Evolutionary conservation across 2,888 invertebrate species (phyloP).

Genomic region (Bugulina stolonifera): DNA sequence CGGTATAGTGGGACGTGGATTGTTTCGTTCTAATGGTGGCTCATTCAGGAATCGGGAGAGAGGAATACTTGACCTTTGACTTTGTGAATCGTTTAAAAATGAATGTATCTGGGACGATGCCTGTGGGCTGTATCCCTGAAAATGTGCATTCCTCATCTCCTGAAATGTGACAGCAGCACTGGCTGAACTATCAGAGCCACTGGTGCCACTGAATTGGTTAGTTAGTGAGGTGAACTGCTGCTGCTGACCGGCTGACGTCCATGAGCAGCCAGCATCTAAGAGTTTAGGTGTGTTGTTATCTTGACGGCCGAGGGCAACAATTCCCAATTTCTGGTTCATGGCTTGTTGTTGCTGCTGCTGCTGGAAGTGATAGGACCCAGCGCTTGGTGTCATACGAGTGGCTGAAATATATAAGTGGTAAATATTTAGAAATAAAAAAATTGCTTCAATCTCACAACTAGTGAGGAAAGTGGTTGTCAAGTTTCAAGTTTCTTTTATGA

Average conservation of each 20-base stretch:
- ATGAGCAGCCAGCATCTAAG: neutral
- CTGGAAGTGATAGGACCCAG: conserved; percentile 9
- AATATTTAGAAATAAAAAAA: no score
- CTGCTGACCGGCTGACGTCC: neutral
- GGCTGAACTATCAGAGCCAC: neutral
- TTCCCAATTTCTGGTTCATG: neutral
- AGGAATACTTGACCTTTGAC: neutral
- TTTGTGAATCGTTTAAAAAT: neutral
- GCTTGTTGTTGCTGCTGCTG: conserved; percentile 25
- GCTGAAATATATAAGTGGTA: neutral
- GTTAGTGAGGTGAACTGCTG: neutral
- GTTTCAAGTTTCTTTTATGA: no score
- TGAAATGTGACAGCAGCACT: neutral
- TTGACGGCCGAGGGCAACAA: neutral
- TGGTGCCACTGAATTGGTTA: neutral
- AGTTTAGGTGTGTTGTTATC: conserved; percentile 13
- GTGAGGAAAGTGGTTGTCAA: no score
- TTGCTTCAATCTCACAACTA: no score
- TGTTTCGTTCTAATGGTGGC: neutral
- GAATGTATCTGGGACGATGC: neutral
- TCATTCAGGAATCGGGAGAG: neutral
- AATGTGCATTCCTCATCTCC: neutral
- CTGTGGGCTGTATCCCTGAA: neutral
- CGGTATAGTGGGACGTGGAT: conserved; percentile 13
- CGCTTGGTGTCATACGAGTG: conserved; percentile 16